Evolutionary conservation across 2,113 vertebrate species (phyloP).

Genomic region (Dendrocopos noguchii): DNA sequence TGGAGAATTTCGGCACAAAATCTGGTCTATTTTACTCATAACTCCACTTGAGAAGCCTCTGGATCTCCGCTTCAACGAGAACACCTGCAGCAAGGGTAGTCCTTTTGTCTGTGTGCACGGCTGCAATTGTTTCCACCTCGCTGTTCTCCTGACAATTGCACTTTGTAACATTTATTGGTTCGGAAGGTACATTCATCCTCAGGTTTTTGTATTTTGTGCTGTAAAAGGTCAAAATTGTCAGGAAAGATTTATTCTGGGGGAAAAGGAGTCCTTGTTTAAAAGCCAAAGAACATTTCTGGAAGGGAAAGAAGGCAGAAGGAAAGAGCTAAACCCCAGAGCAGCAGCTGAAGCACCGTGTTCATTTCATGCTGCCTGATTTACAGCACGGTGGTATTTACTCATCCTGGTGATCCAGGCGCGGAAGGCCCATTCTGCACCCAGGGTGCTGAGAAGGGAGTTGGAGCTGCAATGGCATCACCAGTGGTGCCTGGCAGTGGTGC

Average conservation of each 20-base stretch:
- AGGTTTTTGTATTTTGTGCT: slow-evolving; percentile 23
- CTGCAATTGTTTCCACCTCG: neutral
- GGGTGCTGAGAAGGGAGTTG: neutral
- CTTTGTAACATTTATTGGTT: slow-evolving; percentile 43
- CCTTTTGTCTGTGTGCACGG: neutral
- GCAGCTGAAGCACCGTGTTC: neutral
- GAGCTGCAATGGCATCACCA: neutral
- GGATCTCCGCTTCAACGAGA: neutral
- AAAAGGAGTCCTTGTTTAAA: neutral
- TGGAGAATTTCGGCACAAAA: neutral
- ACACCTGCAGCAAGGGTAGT: neutral
- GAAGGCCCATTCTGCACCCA: neutral
- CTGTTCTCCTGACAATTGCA: neutral
- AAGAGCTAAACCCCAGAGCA: neutral
- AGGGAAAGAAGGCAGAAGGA: neutral
- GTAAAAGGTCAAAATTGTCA: slow-evolving; percentile 66
- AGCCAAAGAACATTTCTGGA: neutral
- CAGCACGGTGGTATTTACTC: neutral
- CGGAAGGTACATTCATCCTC: slow-evolving; percentile 24
- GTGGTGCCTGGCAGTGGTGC: neutral
- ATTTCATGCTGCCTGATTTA: neutral
- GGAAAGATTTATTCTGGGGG: slow-evolving; percentile 47
- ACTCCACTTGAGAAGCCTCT: neutral
- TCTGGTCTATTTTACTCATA: neutral
- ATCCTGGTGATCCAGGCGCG: fast-evolving